Conservation (phyloP, 1,140 invertebrate genomes). For the Meteorus sp. region DNA sequence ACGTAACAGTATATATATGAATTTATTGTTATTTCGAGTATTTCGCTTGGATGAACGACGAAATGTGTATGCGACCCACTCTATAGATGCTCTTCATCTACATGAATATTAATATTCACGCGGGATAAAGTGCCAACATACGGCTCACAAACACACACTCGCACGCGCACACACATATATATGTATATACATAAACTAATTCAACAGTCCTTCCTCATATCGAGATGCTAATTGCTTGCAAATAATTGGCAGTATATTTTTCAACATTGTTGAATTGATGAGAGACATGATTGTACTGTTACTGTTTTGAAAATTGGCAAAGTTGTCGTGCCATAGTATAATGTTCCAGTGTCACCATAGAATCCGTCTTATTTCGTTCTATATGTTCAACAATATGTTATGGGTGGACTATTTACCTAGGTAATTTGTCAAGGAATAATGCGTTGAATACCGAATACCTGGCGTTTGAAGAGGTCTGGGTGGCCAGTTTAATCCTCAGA, state of each 20-base stretch:
- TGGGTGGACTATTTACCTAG: conserved; percentile 50
- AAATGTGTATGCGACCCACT: too few species aligned
- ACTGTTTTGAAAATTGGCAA: too few species aligned
- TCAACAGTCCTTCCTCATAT: background rate
- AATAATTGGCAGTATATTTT: too few species aligned
- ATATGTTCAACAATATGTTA: conserved; percentile 14
- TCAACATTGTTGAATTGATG: too few species aligned
- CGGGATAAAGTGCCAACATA: conserved; percentile 1
- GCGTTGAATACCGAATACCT: conserved; percentile 28
- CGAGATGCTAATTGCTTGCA: background rate
- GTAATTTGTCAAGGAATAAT: conserved; percentile 51
- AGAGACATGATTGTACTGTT: too few species aligned
- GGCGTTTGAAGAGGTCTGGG: conserved; percentile 13
- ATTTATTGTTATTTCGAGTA: conserved; percentile 5
- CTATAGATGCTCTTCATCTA: background rate
- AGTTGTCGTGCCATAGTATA: too few species aligned
- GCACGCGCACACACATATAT: too few species aligned
- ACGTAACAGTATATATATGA: conserved; percentile 1
- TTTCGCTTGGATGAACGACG: background rate
- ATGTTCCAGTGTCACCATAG: too few species aligned
- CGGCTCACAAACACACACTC: too few species aligned
- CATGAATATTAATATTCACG: background rate
- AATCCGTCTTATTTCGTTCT: too few species aligned
- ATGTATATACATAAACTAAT: background rate
- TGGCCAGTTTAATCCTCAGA: conserved; percentile 18